phyloP scores from a whole-genome alignment of 2,888 invertebrate genomes.

The Pterobdella sp. region DNA sequence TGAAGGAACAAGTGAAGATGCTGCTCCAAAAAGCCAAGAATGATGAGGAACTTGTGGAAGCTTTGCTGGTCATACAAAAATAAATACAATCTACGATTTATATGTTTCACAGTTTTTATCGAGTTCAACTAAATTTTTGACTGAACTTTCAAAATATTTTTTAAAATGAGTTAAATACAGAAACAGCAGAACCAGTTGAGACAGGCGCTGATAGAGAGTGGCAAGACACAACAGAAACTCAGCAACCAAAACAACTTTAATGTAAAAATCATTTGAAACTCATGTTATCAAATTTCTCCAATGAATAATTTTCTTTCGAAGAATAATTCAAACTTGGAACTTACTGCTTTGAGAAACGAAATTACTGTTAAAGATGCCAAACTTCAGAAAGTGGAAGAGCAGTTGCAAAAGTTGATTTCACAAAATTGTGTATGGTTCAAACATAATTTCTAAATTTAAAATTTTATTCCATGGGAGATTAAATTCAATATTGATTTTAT shows the following conservation, averaged over 20 bases:
- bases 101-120: too few relatives aligned
- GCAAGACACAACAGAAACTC: not conserved
- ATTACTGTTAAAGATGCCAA: not conserved
- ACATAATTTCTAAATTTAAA: too few relatives aligned
- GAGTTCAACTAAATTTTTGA: too few relatives aligned
- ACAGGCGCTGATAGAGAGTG: conserved; percentile 14
- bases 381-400: not conserved
- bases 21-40: conserved; percentile 49
- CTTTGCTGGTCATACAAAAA: conserved; percentile 48
- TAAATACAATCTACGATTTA: too few relatives aligned
- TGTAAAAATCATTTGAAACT: too few relatives aligned
- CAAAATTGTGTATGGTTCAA: not conserved
- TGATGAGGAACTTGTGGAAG: conserved; percentile 51
- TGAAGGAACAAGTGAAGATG: conserved; percentile 47
- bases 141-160: too few relatives aligned
- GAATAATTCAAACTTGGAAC: not conserved
- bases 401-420: not conserved
- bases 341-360: not conserved
- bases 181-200: conserved; percentile 21
- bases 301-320: not conserved
- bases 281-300: not conserved
- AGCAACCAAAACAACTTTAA: not conserved
- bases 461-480: too few relatives aligned
- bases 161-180: too few relatives aligned
- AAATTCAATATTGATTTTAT: too few relatives aligned